phyloP scores from a whole-genome alignment of 2,888 invertebrate species.

The Deilephila porcellus region DNA sequence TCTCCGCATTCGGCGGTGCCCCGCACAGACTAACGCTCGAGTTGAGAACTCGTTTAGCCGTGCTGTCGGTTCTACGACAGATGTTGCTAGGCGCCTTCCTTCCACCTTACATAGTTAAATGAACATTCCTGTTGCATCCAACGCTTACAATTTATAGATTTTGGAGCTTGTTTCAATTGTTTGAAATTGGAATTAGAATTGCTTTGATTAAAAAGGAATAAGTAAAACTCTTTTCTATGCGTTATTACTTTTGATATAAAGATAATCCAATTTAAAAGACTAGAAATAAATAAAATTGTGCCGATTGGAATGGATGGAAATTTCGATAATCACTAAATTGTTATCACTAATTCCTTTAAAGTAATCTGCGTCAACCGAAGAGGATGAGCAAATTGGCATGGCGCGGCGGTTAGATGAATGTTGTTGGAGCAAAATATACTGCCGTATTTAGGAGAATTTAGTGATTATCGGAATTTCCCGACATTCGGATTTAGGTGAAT shows the following conservation, averaged over 20 bases:
- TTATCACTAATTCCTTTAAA: too few species aligned
- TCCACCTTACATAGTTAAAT: conserved; percentile 6
- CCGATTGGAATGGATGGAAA: too few species aligned
- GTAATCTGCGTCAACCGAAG: too few species aligned
- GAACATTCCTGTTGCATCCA: neutral
- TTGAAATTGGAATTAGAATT: neutral
- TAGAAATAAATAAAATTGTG: neutral
- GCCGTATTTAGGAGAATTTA: too few species aligned
- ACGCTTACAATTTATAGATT: neutral
- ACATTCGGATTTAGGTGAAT: too few species aligned
- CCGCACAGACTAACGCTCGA: conserved; percentile 1
- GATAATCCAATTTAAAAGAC: neutral
- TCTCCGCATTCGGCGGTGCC: neutral
- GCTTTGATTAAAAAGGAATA: neutral
- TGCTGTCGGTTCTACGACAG: neutral
- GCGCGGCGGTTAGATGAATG: too few species aligned
- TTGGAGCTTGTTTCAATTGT: neutral
- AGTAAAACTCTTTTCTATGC: neutral
- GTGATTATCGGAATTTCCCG: too few species aligned
- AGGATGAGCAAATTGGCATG: too few species aligned
- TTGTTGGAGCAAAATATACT: too few species aligned
- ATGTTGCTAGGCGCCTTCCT: neutral
- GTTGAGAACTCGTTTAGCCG: conserved; percentile 2
- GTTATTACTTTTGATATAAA: neutral
- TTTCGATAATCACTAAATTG: too few species aligned